Evolutionary conservation across 2,888 invertebrate species (phyloP), one percentile per base, ranked within the genome.

Genomic region (Ormyrus thymus): DNA sequence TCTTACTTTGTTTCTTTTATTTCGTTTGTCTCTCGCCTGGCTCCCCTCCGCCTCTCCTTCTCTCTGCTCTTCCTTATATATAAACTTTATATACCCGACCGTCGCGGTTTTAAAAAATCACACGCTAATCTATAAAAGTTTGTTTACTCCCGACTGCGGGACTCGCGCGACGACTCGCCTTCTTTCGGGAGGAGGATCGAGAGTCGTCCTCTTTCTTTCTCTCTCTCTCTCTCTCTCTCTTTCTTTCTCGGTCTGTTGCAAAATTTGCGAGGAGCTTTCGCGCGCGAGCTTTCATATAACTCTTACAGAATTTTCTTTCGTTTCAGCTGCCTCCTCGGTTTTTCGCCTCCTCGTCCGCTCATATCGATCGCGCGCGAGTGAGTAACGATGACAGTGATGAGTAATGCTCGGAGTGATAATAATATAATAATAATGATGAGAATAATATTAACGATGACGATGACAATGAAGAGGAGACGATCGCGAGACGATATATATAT

Each of bases 91-190:
- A 64, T 68, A 66, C 72, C 72, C 68, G 69, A 70, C 70, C 66
- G 66, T 79, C 53, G 70, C 73, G 61, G 72, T 51, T 75, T 80
- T 74, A 80, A 80, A 80, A 80, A 80, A 80, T 80, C 80, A 80
- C 78, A 75, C 77, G 71, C 80, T 80, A 80, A 71, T 80, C 80
- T 80, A 78, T 74, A 80, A 80, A 78, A 74, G 75, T 71, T 80
- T 80, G 62, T 62, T 50, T 72, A 58, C 61, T 64, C 70, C 62
- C 7, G 62, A 56, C 4, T 3, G 48, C 69, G 59, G 68, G 76
- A 66, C 51, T 65, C 65, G 55, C 55, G 70, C 8, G 7, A 45
- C 11, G 53, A 61, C 29, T 29, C 29, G 29, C 29, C 29, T 29
- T 29, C 29, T 29, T 29, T 29, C 29, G 29, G 29, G 29, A 29